These are phyloP conservation scores for Varanus komodoensis DNA, from an alignment of 2,113 vertebrate species.

Conservation along the genomic window DNA sequence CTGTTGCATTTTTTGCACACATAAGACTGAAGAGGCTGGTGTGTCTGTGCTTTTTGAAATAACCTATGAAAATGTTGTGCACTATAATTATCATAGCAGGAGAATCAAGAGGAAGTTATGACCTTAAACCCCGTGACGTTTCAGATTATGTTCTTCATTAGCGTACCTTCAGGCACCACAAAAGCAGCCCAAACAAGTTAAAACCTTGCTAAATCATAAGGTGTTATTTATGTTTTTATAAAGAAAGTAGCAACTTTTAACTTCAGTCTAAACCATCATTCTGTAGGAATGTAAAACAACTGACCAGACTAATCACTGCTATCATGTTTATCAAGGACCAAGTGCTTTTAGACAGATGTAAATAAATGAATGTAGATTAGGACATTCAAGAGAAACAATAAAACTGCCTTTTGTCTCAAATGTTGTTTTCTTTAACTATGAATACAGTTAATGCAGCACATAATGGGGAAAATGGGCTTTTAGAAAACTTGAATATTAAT, in stretches of 20 bases:
- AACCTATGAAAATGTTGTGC: constrained; percentile 50
- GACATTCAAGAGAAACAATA: background rate
- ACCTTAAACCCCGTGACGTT: constrained; percentile 37
- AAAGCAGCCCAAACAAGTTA: background rate
- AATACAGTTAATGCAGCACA: background rate
- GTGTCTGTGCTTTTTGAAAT: constrained; percentile 67
- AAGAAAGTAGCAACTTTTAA: background rate
- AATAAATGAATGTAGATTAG: background rate
- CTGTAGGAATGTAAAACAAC: background rate
- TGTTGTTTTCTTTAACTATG: background rate
- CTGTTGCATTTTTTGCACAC: constrained; percentile 61
- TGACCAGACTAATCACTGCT: background rate
- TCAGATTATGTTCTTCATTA: constrained; percentile 9
- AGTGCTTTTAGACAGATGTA: background rate
- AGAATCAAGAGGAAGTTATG: constrained; percentile 48
- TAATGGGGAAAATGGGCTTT: background rate
- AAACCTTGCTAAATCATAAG: background rate
- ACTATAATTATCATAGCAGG: constrained; percentile 51
- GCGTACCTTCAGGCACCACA: background rate
- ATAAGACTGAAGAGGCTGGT: constrained; percentile 56
- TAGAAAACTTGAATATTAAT: background rate
- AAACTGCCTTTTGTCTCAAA: background rate
- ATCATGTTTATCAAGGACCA: background rate
- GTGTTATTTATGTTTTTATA: background rate
- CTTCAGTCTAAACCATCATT: background rate